Conservation (phyloP, 2,797 vertebrate genomes). For the Buceros bicornis region DNA sequence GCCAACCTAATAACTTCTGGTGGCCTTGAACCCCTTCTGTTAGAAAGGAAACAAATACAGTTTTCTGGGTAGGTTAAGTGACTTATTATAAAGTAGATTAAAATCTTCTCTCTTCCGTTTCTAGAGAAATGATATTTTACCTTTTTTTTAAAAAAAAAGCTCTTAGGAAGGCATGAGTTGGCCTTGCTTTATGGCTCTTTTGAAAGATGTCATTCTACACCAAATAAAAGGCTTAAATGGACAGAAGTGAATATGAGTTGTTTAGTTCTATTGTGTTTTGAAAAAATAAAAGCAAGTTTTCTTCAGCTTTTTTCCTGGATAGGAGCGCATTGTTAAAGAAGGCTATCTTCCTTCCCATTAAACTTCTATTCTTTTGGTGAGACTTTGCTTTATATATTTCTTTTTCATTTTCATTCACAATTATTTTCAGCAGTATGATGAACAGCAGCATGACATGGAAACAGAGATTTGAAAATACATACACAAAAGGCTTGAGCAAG, state of each 20-base stretch:
- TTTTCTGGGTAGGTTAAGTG: neutral
- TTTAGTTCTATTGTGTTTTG: neutral
- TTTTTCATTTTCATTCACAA: neutral
- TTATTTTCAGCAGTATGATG: slow-evolving; percentile 14
- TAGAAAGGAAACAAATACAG: neutral
- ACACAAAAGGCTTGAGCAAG: slow-evolving; percentile 10
- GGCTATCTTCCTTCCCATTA: neutral
- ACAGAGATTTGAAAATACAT: neutral
- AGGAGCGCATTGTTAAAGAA: slow-evolving; percentile 18
- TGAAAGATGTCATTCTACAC: neutral
- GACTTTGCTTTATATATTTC: neutral
- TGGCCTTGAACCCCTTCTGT: neutral
- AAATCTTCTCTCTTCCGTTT: neutral
- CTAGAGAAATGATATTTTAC: neutral
- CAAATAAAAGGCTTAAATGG: neutral
- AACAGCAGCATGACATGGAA: neutral
- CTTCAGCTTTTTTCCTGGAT: neutral
- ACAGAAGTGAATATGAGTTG: neutral
- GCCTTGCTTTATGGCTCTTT: neutral
- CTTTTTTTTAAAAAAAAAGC: neutral
- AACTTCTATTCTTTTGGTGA: neutral
- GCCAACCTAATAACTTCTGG: neutral
- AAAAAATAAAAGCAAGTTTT: neutral
- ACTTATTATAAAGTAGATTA: neutral
- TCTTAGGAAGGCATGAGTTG: neutral